phyloP scores from a whole-genome alignment of 2,797 vertebrate species.

The Molossus molossus region DNA sequence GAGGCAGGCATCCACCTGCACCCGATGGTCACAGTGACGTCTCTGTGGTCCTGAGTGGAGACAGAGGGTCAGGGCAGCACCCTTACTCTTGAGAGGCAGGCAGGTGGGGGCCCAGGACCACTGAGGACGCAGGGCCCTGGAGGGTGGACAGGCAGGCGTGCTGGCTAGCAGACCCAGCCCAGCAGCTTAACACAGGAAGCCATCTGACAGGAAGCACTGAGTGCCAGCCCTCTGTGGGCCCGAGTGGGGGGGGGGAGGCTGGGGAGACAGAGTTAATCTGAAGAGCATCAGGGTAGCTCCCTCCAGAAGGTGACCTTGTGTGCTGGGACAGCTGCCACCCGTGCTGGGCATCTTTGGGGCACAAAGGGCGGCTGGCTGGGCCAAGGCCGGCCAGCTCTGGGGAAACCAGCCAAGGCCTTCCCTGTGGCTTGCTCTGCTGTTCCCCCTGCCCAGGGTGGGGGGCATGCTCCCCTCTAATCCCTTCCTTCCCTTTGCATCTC shows the following conservation, averaged over 20 bases:
- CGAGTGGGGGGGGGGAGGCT: neutral
- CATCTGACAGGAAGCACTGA: constrained; percentile 80
- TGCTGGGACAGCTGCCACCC: constrained; percentile 81
- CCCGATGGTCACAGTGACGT: neutral
- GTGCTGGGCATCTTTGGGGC: constrained; percentile 77
- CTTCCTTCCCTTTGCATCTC: constrained; percentile 73
- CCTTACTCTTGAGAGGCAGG: neutral
- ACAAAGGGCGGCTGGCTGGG: constrained; percentile 70
- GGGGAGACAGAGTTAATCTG: constrained; percentile 76
- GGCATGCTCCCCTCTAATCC: constrained; percentile 70
- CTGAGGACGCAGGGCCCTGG: neutral
- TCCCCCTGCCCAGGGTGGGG: neutral
- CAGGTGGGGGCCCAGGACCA: neutral
- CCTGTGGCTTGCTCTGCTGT: constrained; percentile 62
- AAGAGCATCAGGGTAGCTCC: constrained; percentile 69
- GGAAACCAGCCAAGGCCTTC: constrained; percentile 75
- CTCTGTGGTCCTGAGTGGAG: constrained; percentile 11
- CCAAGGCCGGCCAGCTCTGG: constrained; percentile 58
- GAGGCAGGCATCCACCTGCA: neutral
- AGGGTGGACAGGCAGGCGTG: neutral
- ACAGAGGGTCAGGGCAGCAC: constrained; percentile 54
- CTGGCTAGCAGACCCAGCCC: constrained; percentile 63
- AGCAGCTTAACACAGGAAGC: constrained; percentile 79
- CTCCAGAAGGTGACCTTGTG: constrained; percentile 86
- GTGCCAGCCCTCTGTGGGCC: constrained; percentile 75